Evolutionary conservation across 1,140 invertebrate genomes (phyloP), one percentile per base, ranked within the genome.

Genomic region (Halesus radiatus): DNA sequence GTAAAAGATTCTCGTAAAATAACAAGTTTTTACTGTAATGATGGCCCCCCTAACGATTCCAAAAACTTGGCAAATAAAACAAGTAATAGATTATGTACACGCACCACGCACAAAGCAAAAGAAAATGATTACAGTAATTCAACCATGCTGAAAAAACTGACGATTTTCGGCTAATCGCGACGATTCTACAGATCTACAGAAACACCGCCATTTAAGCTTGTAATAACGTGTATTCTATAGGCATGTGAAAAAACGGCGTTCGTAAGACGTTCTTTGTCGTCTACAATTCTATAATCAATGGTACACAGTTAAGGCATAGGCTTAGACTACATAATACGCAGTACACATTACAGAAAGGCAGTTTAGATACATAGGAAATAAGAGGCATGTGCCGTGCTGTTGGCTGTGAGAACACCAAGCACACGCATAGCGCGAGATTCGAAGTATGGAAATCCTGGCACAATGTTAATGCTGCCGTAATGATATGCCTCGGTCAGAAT

Each of bases 401-500:
- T n/a, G 29, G 62, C 7, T 26, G 5, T 8, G 13, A 23, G 62
- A 13, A 23, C 4, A 8, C 29, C n/a, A 10, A 37, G 32, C 66
- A 37, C 66, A 70, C 37, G 37, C 68, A 72, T n/a, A 18, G n/a
- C n/a, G n/a, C n/a, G n/a, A n/a, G 37, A 72, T 54, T 52, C 50
- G 68, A 54, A 20, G 20, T 26, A 68, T 70, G 22, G 66, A 45
- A 70, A 70, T 22, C 15, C 15, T 64, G 15, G 29, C 23, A 20
- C 62, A 23, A 52, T 50, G 68, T 52, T 72, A 72, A 72, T 72
- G 68, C n/a, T 54, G 18, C 68, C 68, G 18, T 72, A 72, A 72
- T 72, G 68, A 72, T 72, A 72, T 72, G 68, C 68, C 45, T 23
- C 68, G 20, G 16, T 20, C 53, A 72, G 45, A 72, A 72, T 72